Evolutionary conservation across 2,797 vertebrate genomes (phyloP).

Genomic region (Manis pentadactyla): DNA sequence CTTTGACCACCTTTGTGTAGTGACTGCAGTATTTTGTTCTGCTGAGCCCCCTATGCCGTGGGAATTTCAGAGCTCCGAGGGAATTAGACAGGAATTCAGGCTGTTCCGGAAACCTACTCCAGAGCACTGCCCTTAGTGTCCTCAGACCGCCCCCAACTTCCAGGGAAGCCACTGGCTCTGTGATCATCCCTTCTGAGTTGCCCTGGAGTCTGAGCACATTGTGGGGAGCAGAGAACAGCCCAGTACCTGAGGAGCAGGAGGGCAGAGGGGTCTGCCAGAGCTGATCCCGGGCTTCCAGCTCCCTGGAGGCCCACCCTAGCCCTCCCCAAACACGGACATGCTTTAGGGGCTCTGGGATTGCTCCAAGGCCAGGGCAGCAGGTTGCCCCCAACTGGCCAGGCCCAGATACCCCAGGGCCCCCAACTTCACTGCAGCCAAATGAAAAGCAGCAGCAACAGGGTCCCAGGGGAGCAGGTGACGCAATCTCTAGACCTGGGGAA

Average conservation of each 20-base stretch:
- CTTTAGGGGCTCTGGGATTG: neutral
- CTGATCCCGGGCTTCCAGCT: neutral
- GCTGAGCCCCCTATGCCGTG: neutral
- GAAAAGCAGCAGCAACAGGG: neutral
- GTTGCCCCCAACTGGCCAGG: too few relatives aligned
- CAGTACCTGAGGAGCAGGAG: neutral
- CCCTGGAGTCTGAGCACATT: neutral
- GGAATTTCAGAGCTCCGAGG: neutral
- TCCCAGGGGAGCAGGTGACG: too few relatives aligned
- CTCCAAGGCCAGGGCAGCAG: neutral
- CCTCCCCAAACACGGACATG: neutral
- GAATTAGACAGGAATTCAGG: neutral
- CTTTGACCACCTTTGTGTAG: neutral
- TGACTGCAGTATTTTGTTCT: neutral
- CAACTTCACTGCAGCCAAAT: neutral
- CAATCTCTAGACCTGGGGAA: neutral
- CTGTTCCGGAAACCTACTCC: neutral
- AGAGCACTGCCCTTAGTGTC: neutral
- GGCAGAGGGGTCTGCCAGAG: too few relatives aligned
- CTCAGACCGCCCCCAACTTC: neutral
- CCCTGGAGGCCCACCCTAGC: neutral
- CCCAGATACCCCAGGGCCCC: neutral
- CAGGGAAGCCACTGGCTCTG: neutral
- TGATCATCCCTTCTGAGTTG: neutral
- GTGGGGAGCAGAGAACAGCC: neutral